Evolutionary conservation across 2,888 invertebrate genomes (phyloP), one percentile per base, ranked within the genome.

Genomic region (Torymus auratus): DNA sequence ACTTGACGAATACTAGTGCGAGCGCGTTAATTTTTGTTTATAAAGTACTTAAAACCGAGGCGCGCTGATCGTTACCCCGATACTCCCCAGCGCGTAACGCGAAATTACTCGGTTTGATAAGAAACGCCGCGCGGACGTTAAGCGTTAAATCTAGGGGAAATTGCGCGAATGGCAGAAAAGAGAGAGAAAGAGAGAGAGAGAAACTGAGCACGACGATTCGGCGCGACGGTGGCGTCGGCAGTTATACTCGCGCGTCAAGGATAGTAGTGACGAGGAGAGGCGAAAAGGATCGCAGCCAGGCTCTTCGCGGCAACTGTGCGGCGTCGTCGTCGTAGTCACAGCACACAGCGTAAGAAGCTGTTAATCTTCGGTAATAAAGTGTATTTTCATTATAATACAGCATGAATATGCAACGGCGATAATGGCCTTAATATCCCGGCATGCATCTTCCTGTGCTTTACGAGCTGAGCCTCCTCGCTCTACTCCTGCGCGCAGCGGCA

Each of bases 351-450:
- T 91, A 91, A 91, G 90, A 90, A 91, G 91, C 91, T 91, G 91
- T 91, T 91, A 91, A 91, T 91, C 91, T 91, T 90, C 88, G 88
- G 90, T 91, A 91, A 91, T 91, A 91, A 91, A 91, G 90, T 89
- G 90, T 89, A 90, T 91, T 91, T 91, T 91, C 91, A 91, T 91
- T 90, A 91, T 91, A 91, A 91, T 91, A 90, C 90, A 86, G 87
- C 90, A 91, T 91, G 91, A 91, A 91, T 91, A 91, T 91, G 90
- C 91, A 91, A 90, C 90, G 89, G 88, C 89, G 89, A 91, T 91
- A 90, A 91, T 91, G 90, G 90, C 89, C 89, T 91, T 91, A 90
- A 91, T 91, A 91, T 91, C 89, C 88, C 88, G 86, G 89, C 88
- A 88, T 91, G 90, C 90, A 89, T 91, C 90, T 90, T 89, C 89